Conservation (phyloP, 2,113 vertebrate genomes). For the Colius striatus region DNA sequence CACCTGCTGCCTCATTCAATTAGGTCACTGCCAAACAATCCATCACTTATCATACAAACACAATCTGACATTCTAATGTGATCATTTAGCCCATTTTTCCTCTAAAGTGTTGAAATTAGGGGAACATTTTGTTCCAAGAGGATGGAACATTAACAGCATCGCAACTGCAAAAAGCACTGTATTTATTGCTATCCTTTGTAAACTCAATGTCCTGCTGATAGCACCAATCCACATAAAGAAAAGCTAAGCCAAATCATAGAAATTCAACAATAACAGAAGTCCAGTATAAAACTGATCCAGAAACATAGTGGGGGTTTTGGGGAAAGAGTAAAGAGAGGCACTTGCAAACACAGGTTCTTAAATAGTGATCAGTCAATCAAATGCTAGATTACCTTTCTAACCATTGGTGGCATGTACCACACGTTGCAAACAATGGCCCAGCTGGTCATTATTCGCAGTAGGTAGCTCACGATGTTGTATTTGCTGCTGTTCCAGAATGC, state of each 20-base stretch:
- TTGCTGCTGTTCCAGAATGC: slow-evolving; percentile 98
- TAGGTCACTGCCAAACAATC: not conserved
- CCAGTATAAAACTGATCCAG: not conserved
- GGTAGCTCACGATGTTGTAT: slow-evolving; percentile 90
- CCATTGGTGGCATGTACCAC: slow-evolving; percentile 96
- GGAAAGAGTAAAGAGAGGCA: not conserved
- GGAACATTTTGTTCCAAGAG: not conserved
- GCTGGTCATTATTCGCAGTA: slow-evolving; percentile 94
- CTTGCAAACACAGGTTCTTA: not conserved
- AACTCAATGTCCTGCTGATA: not conserved
- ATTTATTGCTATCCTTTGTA: not conserved
- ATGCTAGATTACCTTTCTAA: slow-evolving; percentile 80
- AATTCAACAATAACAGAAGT: not conserved
- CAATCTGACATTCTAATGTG: not conserved
- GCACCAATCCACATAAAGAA: not conserved
- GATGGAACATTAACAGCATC: not conserved
- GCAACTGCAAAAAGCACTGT: not conserved
- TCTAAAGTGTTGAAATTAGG: not conserved
- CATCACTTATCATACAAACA: not conserved
- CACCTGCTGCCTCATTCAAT: not conserved
- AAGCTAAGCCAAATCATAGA: not conserved
- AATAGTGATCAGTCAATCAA: not conserved
- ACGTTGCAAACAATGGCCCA: slow-evolving; percentile 97
- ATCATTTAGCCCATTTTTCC: not conserved
- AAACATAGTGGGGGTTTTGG: not conserved